Percentiles rank a stretch among this genome's conserved stretches.
phyloP scores from a whole-genome alignment of 64 coral and sea anemone species.

The Platygyra sinensis region DNA sequence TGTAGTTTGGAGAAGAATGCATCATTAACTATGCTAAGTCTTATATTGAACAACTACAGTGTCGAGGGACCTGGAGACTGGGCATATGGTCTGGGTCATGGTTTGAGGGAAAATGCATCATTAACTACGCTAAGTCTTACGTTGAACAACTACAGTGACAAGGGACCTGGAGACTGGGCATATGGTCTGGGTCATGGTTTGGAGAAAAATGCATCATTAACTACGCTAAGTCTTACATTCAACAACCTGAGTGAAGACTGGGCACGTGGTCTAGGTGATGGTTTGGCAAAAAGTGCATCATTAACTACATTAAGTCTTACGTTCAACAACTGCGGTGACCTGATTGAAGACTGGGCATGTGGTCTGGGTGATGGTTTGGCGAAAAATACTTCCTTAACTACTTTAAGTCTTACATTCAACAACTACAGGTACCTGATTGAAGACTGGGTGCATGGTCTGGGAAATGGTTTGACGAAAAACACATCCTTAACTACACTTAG shows the following conservation, averaged over 20 bases:
- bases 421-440: neutral
- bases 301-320: neutral
- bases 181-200: neutral
- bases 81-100: no score
- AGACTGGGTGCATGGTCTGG: neutral
- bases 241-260: neutral
- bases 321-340: neutral
- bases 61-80: no score
- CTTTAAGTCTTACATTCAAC: neutral
- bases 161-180: neutral
- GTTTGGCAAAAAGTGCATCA: neutral
- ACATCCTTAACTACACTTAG: neutral
- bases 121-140: neutral
- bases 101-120: no score
- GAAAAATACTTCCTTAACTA: neutral
- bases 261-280: neutral
- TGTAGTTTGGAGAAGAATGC: no score
- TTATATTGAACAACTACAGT: neutral
- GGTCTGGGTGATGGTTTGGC: neutral
- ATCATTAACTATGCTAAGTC: neutral
- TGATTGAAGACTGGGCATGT: neutral
- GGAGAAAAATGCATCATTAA: neutral
- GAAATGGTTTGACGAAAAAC: neutral
- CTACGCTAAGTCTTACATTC: neutral
- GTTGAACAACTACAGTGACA: neutral